Evolutionary conservation across 2,888 invertebrate species (phyloP), one percentile per base, ranked within the genome.

Genomic region (Augiades crinisus): DNA sequence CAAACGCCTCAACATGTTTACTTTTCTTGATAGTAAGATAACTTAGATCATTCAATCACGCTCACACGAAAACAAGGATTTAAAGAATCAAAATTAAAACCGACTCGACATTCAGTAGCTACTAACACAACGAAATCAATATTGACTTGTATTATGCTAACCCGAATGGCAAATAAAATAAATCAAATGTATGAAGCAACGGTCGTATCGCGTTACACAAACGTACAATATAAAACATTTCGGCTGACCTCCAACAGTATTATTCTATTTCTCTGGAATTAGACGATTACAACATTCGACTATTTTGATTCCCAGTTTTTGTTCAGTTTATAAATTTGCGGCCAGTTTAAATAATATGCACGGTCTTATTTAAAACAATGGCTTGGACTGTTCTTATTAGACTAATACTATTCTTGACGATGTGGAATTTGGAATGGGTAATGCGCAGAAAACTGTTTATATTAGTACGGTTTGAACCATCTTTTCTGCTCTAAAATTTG

Each of bases 181-280:
- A 51, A 51, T 51, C 51, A 51, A 33, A 38, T 43, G 36, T 43
- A 50, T 51, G 21, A 44, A 51, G 47, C 47, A 50, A 59, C 41
- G 37, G 46, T 17, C 17, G 49, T 50, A 55, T 59, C 56, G 41
- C 44, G 49, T 61, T 63, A 50, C 57, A 58, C 59, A 49, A 46
- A 56, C 57, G 41, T 22, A 37, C 52, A 34, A 55, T 54, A 49
- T 56, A 56, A 57, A 57, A 56, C 72, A 72, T 70, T 57, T 58
- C 54, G 51, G 59, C 67, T 57, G 80, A 79, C 78, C 81, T 79
- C 76, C 72, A 58, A 55, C 41, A 31, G 64, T 65, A 73, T 75
- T 72, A 79, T 78, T 76, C 71, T 71, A 77, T 79, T 78, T 77
- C 75, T 75, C 81, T 80, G 70, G 72, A 82, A 78, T 82, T 83